Evolutionary conservation across 64 coral and sea anemone species (phyloP).

Genomic region (Orbicella faveolata): DNA sequence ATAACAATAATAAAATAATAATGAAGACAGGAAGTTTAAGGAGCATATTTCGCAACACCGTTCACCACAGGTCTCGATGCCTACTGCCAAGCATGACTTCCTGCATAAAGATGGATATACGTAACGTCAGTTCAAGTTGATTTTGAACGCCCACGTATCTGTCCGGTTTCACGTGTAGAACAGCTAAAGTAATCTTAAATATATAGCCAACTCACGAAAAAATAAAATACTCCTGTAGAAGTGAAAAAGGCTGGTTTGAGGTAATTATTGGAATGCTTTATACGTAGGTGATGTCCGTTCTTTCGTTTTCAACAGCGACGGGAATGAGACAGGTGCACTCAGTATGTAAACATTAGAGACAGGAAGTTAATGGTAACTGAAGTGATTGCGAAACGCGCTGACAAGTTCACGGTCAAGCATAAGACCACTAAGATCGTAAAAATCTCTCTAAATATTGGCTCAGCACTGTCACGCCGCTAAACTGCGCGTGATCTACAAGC

Average conservation of each 20-base stretch:
- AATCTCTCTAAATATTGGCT: no score
- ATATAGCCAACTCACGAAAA: no score
- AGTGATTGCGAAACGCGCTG: background rate
- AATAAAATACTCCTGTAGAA: no score
- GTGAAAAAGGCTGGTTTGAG: no score
- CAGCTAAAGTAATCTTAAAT: no score
- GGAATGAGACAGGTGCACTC: background rate
- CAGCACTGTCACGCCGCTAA: no score
- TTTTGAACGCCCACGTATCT: background rate
- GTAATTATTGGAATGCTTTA: no score
- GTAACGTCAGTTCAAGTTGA: background rate
- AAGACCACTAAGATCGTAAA: background rate
- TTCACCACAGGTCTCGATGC: background rate
- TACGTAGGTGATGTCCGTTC: no score
- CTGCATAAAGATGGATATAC: background rate
- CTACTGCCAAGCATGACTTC: background rate
- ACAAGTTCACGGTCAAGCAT: background rate
- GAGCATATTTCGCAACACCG: background rate
- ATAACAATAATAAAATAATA: background rate
- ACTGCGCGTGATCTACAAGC: no score
- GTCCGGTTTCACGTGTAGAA: background rate
- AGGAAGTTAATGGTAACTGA: background rate
- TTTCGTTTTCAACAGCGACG: background rate
- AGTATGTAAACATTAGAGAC: background rate
- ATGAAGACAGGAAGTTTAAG: background rate